phyloP scores from a whole-genome alignment of 2,113 vertebrate species.

The Hyla sarda region DNA sequence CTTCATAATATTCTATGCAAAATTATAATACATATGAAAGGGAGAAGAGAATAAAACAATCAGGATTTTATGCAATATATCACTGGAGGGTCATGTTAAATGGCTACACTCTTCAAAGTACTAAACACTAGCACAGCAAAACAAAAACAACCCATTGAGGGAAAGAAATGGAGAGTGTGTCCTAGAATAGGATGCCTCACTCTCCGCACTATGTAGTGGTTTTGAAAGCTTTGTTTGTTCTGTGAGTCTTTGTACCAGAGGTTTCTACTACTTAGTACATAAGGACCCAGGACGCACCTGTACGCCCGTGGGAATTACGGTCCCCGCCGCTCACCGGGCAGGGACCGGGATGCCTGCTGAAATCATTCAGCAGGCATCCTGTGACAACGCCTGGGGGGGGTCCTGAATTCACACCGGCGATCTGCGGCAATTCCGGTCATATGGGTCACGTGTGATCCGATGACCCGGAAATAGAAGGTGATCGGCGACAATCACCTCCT shows the following conservation, averaged over 20 bases:
- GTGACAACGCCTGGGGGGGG: too few species aligned
- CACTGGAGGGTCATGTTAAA: not conserved
- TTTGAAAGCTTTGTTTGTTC: not conserved
- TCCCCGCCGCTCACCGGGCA: too few species aligned
- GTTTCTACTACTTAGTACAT: too few species aligned
- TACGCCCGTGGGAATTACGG: too few species aligned
- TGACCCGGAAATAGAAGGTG: too few species aligned
- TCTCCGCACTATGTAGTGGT: constrained; percentile 3
- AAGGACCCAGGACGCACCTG: too few species aligned
- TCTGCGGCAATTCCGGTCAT: too few species aligned
- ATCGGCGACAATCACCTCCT: too few species aligned
- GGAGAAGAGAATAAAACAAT: not conserved
- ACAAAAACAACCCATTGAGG: not conserved
- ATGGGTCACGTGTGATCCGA: too few species aligned
- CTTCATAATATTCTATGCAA: not conserved
- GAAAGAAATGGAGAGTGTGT: not conserved
- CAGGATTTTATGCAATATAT: not conserved
- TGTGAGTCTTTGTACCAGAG: constrained; percentile 32
- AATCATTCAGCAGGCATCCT: too few species aligned
- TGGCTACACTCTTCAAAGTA: not conserved
- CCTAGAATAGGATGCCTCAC: not conserved
- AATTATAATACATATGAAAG: not conserved
- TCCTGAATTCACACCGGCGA: too few species aligned
- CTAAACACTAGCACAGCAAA: not conserved
- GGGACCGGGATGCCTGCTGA: too few species aligned